Conservation (phyloP, 2,113 vertebrate genomes). For the Paraplagusia blochii region DNA sequence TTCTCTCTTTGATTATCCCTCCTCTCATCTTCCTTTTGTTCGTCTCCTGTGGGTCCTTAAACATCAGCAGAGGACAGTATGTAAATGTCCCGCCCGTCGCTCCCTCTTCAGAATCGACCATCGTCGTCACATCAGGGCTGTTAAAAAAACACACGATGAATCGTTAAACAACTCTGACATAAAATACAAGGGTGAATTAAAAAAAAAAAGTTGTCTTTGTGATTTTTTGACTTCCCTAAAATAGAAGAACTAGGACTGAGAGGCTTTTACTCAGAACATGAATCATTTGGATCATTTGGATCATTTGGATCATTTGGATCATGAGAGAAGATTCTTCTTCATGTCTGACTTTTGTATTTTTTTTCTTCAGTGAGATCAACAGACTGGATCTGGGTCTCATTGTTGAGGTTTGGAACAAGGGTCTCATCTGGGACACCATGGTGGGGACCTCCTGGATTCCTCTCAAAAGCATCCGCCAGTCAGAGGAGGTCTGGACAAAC, state of each 20-base stretch:
- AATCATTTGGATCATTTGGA: neutral
- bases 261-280: neutral
- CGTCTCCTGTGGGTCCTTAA: conserved; percentile 15
- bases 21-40: conserved; percentile 62
- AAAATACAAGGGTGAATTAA: conserved; percentile 40
- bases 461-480: conserved; percentile 85
- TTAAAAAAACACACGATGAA: conserved; percentile 37
- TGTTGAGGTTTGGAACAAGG: conserved; percentile 99
- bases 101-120: conserved; percentile 50
- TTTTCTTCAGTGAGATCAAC: conserved; percentile 87
- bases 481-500: conserved; percentile 83
- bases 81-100: conserved; percentile 44
- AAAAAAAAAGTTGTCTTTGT: conserved; percentile 43
- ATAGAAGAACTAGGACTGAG: neutral
- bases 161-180: conserved; percentile 35
- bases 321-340: neutral
- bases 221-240: too few species aligned
- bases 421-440: conserved; percentile 98
- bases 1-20: conserved; percentile 66
- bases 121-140: too few species aligned
- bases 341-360: neutral
- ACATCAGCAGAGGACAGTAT: conserved; percentile 48
- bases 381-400: conserved; percentile 93
- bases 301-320: neutral
- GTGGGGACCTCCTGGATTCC: conserved; percentile 94